Evolutionary conservation across 2,888 invertebrate genomes (phyloP), one percentile per base, ranked within the genome.

Genomic region (Liposcelis brunnea): DNA sequence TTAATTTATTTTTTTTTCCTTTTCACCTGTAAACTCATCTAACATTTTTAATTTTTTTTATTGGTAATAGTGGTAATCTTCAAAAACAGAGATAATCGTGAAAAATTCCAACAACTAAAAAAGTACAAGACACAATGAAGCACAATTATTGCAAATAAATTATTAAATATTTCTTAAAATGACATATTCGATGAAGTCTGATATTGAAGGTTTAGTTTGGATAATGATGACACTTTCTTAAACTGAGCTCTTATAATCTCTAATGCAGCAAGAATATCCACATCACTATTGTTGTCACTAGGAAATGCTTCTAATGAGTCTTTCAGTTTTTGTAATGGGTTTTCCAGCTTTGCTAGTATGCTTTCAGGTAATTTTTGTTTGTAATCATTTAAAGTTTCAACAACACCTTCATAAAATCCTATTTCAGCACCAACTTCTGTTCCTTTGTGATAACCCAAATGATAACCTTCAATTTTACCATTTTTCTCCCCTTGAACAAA

Each of bases 361-460:
- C 26, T 8, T 6, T 4, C 26, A 26, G 26, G 26, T 26, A 26
- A 8, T 26, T 26, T 26, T 26, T 26, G 5, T 26, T 26, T 26
- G 8, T 26, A 8, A 6, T 26, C 26, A 8, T 6, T 26, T 26
- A 35, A 6, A 18, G 69, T 64, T 46, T 71, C 65, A 2, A 75
- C 62, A 38, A 72, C 65, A 2, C 79, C 80, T 42, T 71, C 65
- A 55, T 81, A 85, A 57, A 72, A 76, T 6, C 86, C 87, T 56
- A 89, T 62, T 63, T 85, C 83, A 38, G 76, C 71, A 2, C 85
- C 85, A 14, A 86, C 57, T 58, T 80, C 74, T 44, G 77, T 72
- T 8, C 83, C 85, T 60, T 77, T 73, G 50, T 83, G 80, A 58
- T 81, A 83, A 2, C 87, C 87, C 49, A 79, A 63, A 59, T 80